Base-by-base conservation (phyloP, 2,113 vertebrate genomes). In the Illadopsis cleaveri region DNA sequence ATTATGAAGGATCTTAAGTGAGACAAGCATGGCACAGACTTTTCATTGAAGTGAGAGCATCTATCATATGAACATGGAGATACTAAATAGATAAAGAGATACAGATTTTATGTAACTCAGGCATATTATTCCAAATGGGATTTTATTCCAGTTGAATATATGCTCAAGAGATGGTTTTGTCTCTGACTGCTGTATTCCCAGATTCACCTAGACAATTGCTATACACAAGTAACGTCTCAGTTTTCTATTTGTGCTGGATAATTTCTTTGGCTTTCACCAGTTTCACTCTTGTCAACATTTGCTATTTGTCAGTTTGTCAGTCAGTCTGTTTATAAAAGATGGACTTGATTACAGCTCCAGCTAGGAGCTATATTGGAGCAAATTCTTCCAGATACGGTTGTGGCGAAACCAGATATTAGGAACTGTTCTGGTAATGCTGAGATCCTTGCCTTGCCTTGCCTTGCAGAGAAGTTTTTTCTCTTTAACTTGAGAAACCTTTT, bases 311-410 rank as follows among this genome's bases (percentile, higher is more conserved):
- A 92, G 30, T 76, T 92, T 93, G 72, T 83, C 80, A 93, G 53
- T 84, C 69, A 83, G 22, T 27, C 78, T 77, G 31, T 69, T 94
- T 82, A 68, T 80, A 79, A 84, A 89, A 91, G 66, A 94, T 81
- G 60, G 65, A 82, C 56, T 91, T 87, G 83, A 93, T 95, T 93
- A 87, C 44, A 82, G 62, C 70, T 93, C 85, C 94, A 94, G 85
- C 87, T 96, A 87, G 75, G 70, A 95, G 22, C 24, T 85, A 92
- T 95, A 94, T 70, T 86, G 85, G 88, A 90, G 40, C 58, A 96
- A 91, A 95, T 93, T 95, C 58, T 93, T 95, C 73, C 61, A 82
- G 71, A 93, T 62, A 69, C 3, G 3, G 11, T 51, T 92, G 65
- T 89, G 64, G n/a, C 91, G 73, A 90, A 89, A 81, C 8, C 57